Base-by-base conservation (phyloP, 2,797 vertebrate species). In the Perodicticus potto region DNA sequence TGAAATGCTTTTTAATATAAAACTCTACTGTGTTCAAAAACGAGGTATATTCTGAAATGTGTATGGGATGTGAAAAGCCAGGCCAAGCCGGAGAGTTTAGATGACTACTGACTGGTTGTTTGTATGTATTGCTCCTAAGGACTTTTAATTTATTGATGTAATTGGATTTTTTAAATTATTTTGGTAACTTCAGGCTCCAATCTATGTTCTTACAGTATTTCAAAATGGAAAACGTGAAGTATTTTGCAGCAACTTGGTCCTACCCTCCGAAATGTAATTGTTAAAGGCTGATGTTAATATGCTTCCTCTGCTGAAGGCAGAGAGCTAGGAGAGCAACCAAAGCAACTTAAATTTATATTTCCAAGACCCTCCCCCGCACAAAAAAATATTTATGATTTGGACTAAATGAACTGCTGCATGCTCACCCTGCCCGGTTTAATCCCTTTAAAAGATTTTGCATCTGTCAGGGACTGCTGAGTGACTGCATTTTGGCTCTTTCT, bases 1-100 rank as follows among this genome's bases (percentile, higher is more conserved):
- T 25, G 8, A 92, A 95, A 57, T 63, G 49, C 72, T 89, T 95
- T 94, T 89, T 78, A 61, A 74, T 82, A 89, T 16, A 67, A 90
- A 97, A 91, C 14, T 49, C 19, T 76, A 83, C 45, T 83, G 12
- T 45, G 22, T 88, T 90, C 73, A 86, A 70, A 69, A 69, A 81
- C 49, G 70, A 84, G 74, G 9, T 37, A 49, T 27, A 34, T 89
- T 80, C 37, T 0, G 70, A 87, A 92, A 91, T 17, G 57, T 78
- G 23, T 45, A 85, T 88, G 67, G 59, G 23, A 61, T 84, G 78
- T 93, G 94, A 59, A 95, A 93, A 94, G 27, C 22, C 34, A 86
- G 20, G 5, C 55, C 25, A 23, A 22, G 27, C 80, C 37, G 7
- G 14, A 59, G 49, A 84, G 45, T 45, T 53, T 85, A 40, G 6